Base-by-base conservation (phyloP, 2,113 vertebrate species). In the Bubalus kerabau region DNA sequence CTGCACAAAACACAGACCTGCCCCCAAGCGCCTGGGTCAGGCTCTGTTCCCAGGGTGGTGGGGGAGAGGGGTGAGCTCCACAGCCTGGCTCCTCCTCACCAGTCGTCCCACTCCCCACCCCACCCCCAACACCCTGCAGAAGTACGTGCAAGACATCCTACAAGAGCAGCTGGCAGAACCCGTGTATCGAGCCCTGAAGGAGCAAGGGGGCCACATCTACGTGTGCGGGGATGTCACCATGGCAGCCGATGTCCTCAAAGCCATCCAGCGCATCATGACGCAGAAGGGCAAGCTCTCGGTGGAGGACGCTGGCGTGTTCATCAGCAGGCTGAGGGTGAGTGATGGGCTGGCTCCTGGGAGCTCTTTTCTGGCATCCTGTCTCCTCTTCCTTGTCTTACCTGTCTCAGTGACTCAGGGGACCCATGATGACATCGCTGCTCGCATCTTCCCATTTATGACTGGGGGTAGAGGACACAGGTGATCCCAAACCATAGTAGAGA, bases 141-240 rank as follows among this genome's bases (percentile, higher is more conserved):
- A 99, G 99, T 99, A 99, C 14, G 99, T 99, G 88, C 99, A 99
- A 98, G 99, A 99, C 84, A 98, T 99, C 88, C 98, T 99, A 32
- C 99, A 99, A 6, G 99, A 99, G 98, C 99, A 99, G 98, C 99
- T 99, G 98, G 99, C 99, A 0, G 99, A 99, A 94, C 98, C 97
- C 0, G 99, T 99, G 97, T 99, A 99, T 99, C 99, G 97, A 64
- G 99, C 99, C 0, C 99, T 99, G 98, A 99, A 98, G 98, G 99
- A 99, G 98, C 99, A 99, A 85, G 99, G 99, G 6, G 99, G 99
- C 62, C 99, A 99, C 98, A 99, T 99, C 95, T 99, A 99, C 0
- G 99, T 99, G 90, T 99, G 99, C 0, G 99, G 99, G 32, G 99
- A 99, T 0, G 99, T 99, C 87, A 99, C 99, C 59, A 99, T 99